Evolutionary conservation across 2,113 vertebrate genomes (phyloP).

Genomic region (Geothlypis trichas): DNA sequence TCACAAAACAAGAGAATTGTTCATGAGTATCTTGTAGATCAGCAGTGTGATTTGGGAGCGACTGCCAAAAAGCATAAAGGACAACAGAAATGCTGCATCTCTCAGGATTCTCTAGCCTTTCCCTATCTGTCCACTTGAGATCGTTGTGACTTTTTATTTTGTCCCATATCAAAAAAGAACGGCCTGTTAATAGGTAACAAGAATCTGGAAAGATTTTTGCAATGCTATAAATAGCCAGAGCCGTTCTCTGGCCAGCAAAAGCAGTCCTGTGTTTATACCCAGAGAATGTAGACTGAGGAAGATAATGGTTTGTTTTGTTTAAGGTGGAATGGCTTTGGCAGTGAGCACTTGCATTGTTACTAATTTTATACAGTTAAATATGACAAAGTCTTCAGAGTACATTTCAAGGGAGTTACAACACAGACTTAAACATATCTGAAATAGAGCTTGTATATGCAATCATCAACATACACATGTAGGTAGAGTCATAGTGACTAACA

Average conservation of each 20-base stretch:
- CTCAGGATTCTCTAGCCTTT: background rate
- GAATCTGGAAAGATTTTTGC: background rate
- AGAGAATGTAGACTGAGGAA: background rate
- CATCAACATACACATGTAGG: background rate
- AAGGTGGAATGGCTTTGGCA: slow-evolving; percentile 9
- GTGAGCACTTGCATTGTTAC: background rate
- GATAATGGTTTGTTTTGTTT: slow-evolving; percentile 37
- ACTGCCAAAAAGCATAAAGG: background rate
- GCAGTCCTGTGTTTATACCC: background rate
- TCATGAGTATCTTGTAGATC: background rate
- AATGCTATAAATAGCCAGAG: background rate
- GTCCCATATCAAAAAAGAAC: background rate
- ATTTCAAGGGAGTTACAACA: background rate
- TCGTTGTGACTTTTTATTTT: background rate
- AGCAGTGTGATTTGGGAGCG: background rate
- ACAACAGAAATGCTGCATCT: background rate
- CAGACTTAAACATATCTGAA: background rate
- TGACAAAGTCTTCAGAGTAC: background rate
- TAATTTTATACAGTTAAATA: background rate
- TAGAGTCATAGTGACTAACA: background rate
- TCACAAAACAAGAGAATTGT: background rate
- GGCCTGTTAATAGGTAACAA: background rate
- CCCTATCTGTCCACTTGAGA: background rate
- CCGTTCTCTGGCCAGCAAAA: background rate
- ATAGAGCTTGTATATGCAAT: background rate